phyloP scores from a whole-genome alignment of 2,797 vertebrate genomes.

The Tragopan temminckii region DNA sequence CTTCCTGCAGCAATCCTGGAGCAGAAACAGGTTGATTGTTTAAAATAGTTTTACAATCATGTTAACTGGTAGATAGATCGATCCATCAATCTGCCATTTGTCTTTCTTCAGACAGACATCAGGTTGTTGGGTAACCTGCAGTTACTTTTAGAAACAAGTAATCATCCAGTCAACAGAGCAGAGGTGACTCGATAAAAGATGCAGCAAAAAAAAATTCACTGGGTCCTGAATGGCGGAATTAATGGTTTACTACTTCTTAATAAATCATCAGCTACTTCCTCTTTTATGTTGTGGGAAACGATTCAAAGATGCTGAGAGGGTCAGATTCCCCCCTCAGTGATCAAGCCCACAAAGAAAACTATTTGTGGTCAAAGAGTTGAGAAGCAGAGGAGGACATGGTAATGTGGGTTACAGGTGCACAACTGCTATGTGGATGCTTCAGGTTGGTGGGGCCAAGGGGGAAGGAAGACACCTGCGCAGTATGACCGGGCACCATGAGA shows the following conservation, averaged over 20 bases:
- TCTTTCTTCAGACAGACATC: slow-evolving; percentile 24
- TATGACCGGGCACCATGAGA: background rate
- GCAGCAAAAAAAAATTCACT: slow-evolving; percentile 13
- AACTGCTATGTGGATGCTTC: rapidly evolving
- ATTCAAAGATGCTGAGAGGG: background rate
- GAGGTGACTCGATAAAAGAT: background rate
- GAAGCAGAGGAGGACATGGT: slow-evolving; percentile 42
- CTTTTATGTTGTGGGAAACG: slow-evolving; percentile 30
- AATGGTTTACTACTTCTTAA: slow-evolving; percentile 51
- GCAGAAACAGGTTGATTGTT: background rate
- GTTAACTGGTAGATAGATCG: background rate
- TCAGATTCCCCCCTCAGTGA: background rate
- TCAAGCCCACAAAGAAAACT: slow-evolving; percentile 38
- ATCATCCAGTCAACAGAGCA: background rate
- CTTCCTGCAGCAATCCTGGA: background rate
- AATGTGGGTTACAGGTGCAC: background rate
- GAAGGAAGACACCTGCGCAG: background rate
- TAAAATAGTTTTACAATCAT: background rate
- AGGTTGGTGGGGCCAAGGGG: background rate
- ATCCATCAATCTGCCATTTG: background rate
- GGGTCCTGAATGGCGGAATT: background rate
- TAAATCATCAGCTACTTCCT: slow-evolving; percentile 56
- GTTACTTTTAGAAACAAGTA: background rate
- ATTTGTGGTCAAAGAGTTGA: background rate
- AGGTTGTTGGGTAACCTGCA: background rate